These are phyloP conservation scores for Steatornis caripensis DNA, from an alignment of 2,113 vertebrate genomes.

Conservation along the genomic window DNA sequence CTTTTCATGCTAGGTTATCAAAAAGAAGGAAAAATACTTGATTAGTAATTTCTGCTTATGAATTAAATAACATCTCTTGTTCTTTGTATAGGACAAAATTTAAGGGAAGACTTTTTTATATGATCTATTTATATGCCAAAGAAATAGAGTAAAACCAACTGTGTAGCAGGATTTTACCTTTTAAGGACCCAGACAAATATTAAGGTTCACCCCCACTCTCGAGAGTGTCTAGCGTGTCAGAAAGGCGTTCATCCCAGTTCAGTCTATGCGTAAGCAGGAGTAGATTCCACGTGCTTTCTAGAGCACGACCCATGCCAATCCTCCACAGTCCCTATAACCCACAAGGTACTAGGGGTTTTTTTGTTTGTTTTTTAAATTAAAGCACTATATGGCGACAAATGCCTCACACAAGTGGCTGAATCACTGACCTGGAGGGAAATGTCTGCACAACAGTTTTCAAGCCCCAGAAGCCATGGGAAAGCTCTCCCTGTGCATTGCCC, in stretches of 20 bases:
- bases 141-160: background rate
- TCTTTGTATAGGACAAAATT: background rate
- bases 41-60: background rate
- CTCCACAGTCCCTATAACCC: background rate
- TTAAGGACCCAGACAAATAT: background rate
- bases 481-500: background rate
- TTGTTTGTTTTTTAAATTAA: background rate
- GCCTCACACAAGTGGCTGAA: background rate
- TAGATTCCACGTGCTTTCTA: rapidly evolving
- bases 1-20: background rate
- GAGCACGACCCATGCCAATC: background rate
- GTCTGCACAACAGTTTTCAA: background rate
- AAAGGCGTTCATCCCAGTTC: background rate
- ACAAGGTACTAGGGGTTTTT: rapidly evolving
- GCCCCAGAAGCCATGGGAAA: background rate
- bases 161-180: background rate
- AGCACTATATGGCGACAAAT: background rate
- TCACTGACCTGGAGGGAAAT: background rate
- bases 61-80: background rate
- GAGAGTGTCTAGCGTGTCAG: background rate
- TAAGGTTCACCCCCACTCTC: background rate
- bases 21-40: background rate
- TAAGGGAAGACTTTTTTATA: background rate
- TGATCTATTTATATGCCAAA: background rate
- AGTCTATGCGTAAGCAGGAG: background rate